Conservation (phyloP, 2,113 vertebrate species). For the Myanophis thanlyinensis region DNA sequence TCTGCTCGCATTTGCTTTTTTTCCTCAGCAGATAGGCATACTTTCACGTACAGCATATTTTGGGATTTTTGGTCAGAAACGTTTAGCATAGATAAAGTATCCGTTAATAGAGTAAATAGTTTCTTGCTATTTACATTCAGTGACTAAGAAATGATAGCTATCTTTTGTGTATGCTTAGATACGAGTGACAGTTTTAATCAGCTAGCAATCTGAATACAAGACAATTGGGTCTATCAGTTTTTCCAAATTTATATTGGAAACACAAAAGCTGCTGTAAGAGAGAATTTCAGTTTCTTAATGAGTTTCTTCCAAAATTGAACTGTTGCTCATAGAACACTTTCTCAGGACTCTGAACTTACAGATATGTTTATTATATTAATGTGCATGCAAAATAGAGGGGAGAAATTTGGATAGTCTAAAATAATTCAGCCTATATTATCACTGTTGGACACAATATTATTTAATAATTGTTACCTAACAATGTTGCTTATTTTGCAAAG, state of each 20-base stretch:
- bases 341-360: not conserved
- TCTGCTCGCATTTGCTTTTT: not conserved
- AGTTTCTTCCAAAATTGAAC: not conserved
- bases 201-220: not conserved
- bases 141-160: not conserved
- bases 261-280: not conserved
- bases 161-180: not conserved
- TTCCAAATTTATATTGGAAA: not conserved
- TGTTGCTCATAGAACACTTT: not conserved
- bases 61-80: not conserved
- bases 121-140: not conserved
- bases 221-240: not conserved
- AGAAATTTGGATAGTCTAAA: not conserved
- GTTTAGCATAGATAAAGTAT: not conserved
- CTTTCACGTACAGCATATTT: not conserved
- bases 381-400: not conserved
- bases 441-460: fast-evolving
- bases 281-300: not conserved
- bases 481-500: not conserved
- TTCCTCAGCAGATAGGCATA: not conserved
- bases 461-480: not conserved
- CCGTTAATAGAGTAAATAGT: not conserved
- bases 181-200: not conserved
- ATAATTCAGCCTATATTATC: fast-evolving
- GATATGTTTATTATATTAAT: not conserved